A percentile compares a stretch with the other conserved stretches of the same genome.
Conservation (phyloP, 2,888 invertebrate genomes). For the Pristionchus fissidentatus region DNA sequence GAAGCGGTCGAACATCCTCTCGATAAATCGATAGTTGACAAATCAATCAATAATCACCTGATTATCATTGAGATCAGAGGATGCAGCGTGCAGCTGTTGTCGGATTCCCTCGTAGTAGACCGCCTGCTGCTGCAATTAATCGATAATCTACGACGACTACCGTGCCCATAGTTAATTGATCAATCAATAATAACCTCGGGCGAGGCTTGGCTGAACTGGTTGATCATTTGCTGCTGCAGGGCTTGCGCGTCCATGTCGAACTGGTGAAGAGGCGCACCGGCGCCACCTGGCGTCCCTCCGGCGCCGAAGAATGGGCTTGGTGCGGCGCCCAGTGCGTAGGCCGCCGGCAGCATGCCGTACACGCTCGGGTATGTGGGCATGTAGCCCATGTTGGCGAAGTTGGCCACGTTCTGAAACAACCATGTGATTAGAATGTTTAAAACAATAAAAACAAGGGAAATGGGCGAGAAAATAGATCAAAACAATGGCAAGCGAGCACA, state of each 20-base stretch:
- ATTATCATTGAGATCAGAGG: background rate
- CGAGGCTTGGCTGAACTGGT: slow-evolving; percentile 17
- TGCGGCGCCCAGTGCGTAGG: background rate
- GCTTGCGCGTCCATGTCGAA: background rate
- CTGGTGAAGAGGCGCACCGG: background rate
- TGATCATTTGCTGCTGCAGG: background rate
- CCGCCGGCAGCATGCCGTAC: background rate
- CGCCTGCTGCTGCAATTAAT: slow-evolving; percentile 19
- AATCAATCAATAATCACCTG: slow-evolving; percentile 15
- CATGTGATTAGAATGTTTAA: no score
- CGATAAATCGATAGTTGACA: background rate
- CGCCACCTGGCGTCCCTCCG: background rate
- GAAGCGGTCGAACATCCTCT: no score
- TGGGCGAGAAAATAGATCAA: no score
- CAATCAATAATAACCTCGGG: slow-evolving; percentile 21
- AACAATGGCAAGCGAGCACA: no score
- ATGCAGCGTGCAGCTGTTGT: background rate
- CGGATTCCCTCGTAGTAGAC: slow-evolving; percentile 25
- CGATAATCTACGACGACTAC: background rate
- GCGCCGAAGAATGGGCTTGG: slow-evolving; percentile 15
- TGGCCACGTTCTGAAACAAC: slow-evolving; percentile 8
- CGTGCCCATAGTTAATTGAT: background rate
- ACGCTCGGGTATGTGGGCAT: background rate
- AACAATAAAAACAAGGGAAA: background rate
- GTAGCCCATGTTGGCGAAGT: slow-evolving; percentile 14